Evolutionary conservation across 2,888 invertebrate species (phyloP), one percentile per base, ranked within the genome.

Genomic region (Cecidostiba fungosa): DNA sequence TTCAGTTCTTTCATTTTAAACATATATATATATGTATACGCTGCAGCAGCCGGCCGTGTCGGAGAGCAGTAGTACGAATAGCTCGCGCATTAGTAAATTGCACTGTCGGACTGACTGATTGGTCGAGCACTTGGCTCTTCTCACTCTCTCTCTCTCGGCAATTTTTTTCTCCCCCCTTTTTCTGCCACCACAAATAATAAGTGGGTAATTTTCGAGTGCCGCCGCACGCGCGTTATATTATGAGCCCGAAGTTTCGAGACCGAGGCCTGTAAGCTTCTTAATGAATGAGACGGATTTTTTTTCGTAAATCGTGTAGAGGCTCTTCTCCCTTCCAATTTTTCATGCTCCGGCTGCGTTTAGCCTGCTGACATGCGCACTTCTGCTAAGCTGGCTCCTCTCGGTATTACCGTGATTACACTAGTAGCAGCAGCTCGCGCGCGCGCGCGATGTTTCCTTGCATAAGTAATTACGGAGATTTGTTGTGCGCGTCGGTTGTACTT

Each of bases 51-150:
- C 23, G 8, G 62, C 19, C 62, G 29, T 29, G 54, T n/a, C n/a
- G 54, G 16, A 54, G n/a, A n/a, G n/a, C n/a, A n/a, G 54, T 14
- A 23, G 26, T 23, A 43, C 12, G 32, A n/a, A 19, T 23, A 50
- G 66, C 14, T 43, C 5, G n/a, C 39, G 77, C 88, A 89, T 89
- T 89, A 89, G 88, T 88, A 88, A 89, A 89, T 89, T 89, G 86
- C 88, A 86, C 87, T 87, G 87, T 87, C 88, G 86, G 79, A 79
- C 86, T 85, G 88, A 89, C 87, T 88, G 88, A 89, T 88, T 88
- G 87, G 86, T 84, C 84, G 83, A 78, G 87, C 86, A 86, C 87
- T 79, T 29, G 80, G 76, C 73, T n/a, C 69, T 86, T 19, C 87
- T 84, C 84, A 12, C n/a, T 82, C 79, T 39, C 73, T 59, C 62